Percentiles rank a stretch among this genome's conserved stretches.
These are phyloP conservation scores for Corvus cornix DNA, from an alignment of 2,113 vertebrate genomes.

Conservation along the genomic window DNA sequence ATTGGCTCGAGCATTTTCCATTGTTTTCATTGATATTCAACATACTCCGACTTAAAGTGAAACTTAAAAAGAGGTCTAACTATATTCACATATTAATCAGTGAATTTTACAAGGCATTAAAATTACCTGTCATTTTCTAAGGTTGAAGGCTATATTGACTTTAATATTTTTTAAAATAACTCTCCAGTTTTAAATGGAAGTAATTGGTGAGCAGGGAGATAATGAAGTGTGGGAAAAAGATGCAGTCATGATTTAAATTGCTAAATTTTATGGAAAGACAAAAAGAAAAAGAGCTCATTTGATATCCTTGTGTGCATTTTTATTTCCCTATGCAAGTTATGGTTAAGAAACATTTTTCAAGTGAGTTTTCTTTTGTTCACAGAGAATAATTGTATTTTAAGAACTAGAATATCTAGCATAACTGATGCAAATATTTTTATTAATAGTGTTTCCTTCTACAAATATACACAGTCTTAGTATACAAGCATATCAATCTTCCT, in stretches of 20 bases:
- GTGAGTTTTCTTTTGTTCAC: neutral
- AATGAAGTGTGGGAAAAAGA: neutral
- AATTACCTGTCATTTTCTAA: neutral
- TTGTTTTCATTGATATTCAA: neutral
- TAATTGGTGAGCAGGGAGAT: neutral
- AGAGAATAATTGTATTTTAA: neutral
- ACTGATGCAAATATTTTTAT: neutral
- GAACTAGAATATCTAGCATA: neutral
- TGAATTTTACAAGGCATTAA: neutral
- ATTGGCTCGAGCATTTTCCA: neutral
- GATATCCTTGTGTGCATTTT: neutral
- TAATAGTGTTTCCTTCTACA: neutral
- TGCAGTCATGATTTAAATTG: neutral
- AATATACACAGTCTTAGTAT: neutral
- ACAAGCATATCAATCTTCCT: neutral
- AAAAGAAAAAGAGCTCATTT: neutral
- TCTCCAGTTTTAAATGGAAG: neutral
- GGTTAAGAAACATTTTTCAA: neutral
- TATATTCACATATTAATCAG: neutral
- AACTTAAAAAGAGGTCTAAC: neutral
- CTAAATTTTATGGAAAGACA: neutral
- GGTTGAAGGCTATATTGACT: neutral
- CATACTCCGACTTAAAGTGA: neutral
- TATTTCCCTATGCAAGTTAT: neutral
- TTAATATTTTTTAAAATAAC: neutral